A percentile compares a stretch with the other conserved stretches of the same genome.
Evolutionary conservation across 2,888 invertebrate genomes (phyloP).

Genomic region (Resseliella maxima): DNA sequence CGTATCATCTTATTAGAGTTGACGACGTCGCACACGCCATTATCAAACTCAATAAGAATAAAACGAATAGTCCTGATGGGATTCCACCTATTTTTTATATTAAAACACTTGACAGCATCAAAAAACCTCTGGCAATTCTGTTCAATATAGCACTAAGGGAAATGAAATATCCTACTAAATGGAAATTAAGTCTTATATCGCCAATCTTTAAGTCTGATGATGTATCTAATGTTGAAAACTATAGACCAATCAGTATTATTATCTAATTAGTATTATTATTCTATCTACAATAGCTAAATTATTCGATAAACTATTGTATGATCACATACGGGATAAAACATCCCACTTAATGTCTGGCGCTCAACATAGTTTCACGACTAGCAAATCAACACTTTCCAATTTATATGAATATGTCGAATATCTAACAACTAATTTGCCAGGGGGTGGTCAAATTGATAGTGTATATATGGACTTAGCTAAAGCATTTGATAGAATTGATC

Average conservation of each 20-base stretch:
- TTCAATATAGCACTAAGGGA: background rate
- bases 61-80: background rate
- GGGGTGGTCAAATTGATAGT: background rate
- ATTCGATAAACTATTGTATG: background rate
- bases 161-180: background rate
- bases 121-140: background rate
- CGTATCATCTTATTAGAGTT: background rate
- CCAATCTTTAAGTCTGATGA: background rate
- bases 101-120: background rate
- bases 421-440: background rate
- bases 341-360: too few species aligned
- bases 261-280: too few species aligned
- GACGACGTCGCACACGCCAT: too few species aligned
- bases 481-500: background rate
- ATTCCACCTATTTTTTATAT: background rate
- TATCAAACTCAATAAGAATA: background rate
- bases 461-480: background rate
- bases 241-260: slow-evolving; percentile 1
- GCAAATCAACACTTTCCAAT: background rate
- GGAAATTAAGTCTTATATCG: background rate
- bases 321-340: too few species aligned
- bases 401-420: background rate
- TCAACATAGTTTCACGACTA: background rate
- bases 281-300: background rate
- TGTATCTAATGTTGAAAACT: background rate